Evolutionary conservation across 2,113 vertebrate species (phyloP).

Genomic region (Gymnarchus niloticus): DNA sequence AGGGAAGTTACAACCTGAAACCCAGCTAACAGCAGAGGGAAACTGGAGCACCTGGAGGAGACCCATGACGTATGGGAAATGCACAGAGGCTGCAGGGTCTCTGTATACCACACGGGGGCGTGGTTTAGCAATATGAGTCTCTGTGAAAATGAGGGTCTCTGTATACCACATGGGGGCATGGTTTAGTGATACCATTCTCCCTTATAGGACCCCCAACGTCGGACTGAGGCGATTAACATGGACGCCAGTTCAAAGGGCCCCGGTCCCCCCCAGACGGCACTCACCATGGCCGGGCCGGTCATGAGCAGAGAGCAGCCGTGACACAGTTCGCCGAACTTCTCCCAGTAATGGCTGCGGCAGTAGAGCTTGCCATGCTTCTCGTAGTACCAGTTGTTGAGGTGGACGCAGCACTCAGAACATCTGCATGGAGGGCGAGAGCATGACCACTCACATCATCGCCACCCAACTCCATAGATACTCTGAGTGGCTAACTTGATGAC

Average conservation of each 20-base stretch:
- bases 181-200: too few relatives aligned
- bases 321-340: constrained; percentile 88
- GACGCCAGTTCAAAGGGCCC: too few relatives aligned
- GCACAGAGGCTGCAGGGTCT: too few relatives aligned
- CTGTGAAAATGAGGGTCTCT: too few relatives aligned
- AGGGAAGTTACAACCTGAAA: not conserved
- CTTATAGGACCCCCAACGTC: too few relatives aligned
- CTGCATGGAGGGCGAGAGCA: constrained; percentile 50
- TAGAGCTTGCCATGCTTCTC: constrained; percentile 86
- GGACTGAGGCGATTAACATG: too few relatives aligned
- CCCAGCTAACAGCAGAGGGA: not conserved
- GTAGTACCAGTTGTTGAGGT: constrained; percentile 91
- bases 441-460: not conserved
- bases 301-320: constrained; percentile 91
- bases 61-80: not conserved
- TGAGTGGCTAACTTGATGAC: not conserved
- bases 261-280: not conserved
- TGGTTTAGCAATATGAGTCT: too few relatives aligned
- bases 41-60: not conserved
- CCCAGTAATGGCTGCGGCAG: constrained; percentile 90
- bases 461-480: not conserved
- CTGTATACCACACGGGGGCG: too few relatives aligned
- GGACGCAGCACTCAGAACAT: constrained; percentile 86
- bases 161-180: too few relatives aligned
- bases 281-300: constrained; percentile 92